phyloP scores from a whole-genome alignment of 2,888 invertebrate genomes.

The Cenopis cana region DNA sequence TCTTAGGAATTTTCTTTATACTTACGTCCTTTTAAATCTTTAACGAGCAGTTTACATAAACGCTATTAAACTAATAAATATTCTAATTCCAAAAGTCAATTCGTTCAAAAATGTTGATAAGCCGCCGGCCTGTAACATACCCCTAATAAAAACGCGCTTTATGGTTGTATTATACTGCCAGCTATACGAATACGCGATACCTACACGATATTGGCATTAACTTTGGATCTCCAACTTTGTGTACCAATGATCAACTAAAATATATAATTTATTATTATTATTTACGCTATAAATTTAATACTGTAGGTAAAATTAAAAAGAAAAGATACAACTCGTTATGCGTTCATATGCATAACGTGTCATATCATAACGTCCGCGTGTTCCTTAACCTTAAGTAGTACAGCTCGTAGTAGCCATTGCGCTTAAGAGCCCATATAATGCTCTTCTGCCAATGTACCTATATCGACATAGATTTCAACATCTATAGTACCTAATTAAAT shows the following conservation, averaged over 20 bases:
- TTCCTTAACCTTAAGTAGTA: too few relatives aligned
- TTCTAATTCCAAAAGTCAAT: constrained; percentile 60
- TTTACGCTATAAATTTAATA: too few relatives aligned
- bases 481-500: too few relatives aligned
- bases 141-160: constrained; percentile 16
- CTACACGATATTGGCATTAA: background rate
- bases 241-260: background rate
- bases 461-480: too few relatives aligned
- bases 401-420: background rate
- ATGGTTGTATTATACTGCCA: constrained; percentile 24
- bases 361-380: too few relatives aligned
- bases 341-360: too few relatives aligned
- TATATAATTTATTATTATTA: too few relatives aligned
- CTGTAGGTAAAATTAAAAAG: too few relatives aligned
- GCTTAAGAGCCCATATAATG: too few relatives aligned
- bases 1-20: background rate
- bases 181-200: constrained; percentile 20
- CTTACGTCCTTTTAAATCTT: background rate
- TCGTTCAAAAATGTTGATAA: constrained; percentile 53
- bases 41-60: constrained; percentile 32
- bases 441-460: too few relatives aligned
- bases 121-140: constrained; percentile 48
- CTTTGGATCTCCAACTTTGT: background rate
- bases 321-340: too few relatives aligned
- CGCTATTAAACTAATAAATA: constrained; percentile 68